A percentile compares a stretch with the other conserved stretches of the same genome.
Conservation (phyloP, 2,888 invertebrate species). For the Xestia sexstrigata region DNA sequence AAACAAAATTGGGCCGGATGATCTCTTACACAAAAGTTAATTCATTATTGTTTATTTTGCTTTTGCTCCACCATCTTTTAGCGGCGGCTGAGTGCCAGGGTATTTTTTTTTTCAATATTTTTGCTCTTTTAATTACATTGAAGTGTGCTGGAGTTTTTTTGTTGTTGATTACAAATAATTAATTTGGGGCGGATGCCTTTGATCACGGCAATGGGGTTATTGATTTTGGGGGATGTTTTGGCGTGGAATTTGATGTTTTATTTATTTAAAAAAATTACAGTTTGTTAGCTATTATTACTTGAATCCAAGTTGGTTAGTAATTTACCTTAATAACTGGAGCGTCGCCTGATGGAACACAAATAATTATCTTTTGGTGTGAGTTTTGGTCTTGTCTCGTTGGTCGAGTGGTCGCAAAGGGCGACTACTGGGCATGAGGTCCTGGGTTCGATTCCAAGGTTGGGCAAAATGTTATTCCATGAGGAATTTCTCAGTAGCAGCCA, state of each 20-base stretch:
- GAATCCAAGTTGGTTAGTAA: background rate
- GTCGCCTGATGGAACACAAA: background rate
- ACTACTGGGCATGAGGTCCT: background rate
- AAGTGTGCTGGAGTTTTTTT: conserved; percentile 39
- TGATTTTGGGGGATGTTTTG: background rate
- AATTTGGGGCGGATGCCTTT: conserved; percentile 29
- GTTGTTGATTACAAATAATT: conserved; percentile 42
- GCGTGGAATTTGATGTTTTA: background rate
- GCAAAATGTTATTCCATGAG: background rate
- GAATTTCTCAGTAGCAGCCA: background rate
- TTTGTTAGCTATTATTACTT: background rate
- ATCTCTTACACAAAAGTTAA: conserved; percentile 51
- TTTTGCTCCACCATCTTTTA: conserved; percentile 43
- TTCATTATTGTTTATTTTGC: conserved; percentile 60
- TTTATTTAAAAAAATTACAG: background rate
- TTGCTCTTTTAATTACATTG: conserved; percentile 48
- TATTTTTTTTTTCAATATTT: conserved; percentile 57
- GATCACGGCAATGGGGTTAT: conserved; percentile 13
- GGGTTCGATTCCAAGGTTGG: background rate
- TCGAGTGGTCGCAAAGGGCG: background rate
- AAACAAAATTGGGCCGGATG: conserved; percentile 55
- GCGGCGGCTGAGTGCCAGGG: conserved; percentile 41
- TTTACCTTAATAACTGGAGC: background rate
- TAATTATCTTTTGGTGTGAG: background rate
- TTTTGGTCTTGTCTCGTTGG: background rate